Evolutionary conservation across 2,113 vertebrate species (phyloP).

Genomic region (Chlamydotis undulata): DNA sequence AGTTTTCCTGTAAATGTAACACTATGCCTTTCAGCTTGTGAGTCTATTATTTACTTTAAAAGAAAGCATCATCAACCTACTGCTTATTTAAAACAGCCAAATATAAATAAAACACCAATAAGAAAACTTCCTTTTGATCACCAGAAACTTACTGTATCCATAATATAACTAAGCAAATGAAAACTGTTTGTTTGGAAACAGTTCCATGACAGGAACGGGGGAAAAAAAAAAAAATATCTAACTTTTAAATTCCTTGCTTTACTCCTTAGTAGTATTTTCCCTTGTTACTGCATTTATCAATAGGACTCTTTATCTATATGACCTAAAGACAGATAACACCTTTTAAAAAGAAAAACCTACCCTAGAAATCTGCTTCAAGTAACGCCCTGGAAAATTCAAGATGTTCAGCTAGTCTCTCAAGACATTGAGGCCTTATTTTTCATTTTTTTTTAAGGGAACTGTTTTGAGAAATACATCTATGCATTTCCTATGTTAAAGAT

Average conservation of each 20-base stretch:
- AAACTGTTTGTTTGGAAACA: not conserved
- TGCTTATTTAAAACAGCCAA: not conserved
- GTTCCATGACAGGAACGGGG: not conserved
- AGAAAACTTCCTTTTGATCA: not conserved
- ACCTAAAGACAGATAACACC: not conserved
- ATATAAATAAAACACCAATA: not conserved
- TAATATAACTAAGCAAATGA: not conserved
- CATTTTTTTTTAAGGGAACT: not conserved
- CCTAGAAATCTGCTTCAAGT: not conserved
- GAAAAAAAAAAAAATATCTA: rapidly evolving
- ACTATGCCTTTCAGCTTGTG: not conserved
- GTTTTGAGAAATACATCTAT: not conserved
- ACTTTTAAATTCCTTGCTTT: not conserved
- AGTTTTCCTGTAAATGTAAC: not conserved
- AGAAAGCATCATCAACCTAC: not conserved
- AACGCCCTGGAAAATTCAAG: not conserved
- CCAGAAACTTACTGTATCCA: constrained; percentile 37
- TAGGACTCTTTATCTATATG: not conserved
- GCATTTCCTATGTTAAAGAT: not conserved
- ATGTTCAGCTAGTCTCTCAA: not conserved
- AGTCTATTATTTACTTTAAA: not conserved
- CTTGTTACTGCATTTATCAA: not conserved
- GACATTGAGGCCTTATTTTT: not conserved
- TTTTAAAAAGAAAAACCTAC: not conserved
- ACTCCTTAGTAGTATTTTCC: not conserved